Conservation (phyloP, 2,797 vertebrate species). For the Numenius phaeopus region DNA sequence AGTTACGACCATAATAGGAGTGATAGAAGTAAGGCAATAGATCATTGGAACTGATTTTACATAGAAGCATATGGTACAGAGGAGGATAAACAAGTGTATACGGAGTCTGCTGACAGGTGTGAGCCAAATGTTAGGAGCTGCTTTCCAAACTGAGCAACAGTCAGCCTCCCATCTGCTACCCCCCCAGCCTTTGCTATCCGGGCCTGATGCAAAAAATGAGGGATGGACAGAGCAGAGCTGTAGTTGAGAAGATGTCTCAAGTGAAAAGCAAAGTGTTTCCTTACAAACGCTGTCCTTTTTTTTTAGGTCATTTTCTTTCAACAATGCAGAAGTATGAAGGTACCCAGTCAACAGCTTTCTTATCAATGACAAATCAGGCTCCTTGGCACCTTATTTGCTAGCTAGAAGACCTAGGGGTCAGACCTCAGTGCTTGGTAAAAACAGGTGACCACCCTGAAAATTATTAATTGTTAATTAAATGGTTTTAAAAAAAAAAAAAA, state of each 20-base stretch:
- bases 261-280: background rate
- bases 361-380: background rate
- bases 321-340: background rate
- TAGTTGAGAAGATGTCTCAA: accelerated
- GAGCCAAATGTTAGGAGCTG: slow-evolving; percentile 64
- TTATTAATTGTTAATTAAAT: background rate
- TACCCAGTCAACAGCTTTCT: background rate
- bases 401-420: background rate
- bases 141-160: slow-evolving; percentile 62
- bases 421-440: background rate
- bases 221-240: background rate
- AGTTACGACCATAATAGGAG: slow-evolving; percentile 60
- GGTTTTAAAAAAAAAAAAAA: background rate
- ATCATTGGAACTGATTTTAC: slow-evolving; percentile 62
- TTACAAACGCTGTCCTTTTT: background rate
- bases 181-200: background rate
- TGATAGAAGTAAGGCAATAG: slow-evolving; percentile 67
- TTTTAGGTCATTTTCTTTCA: background rate
- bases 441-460: background rate
- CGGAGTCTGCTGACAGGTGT: slow-evolving; percentile 60
- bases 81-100: slow-evolving; percentile 68
- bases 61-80: slow-evolving; percentile 68
- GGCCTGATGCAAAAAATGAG: background rate
- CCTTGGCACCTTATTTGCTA: background rate
- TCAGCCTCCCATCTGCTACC: slow-evolving; percentile 40